These are phyloP conservation scores for Epicauta chinensis DNA, from an alignment of 1,140 invertebrate species.

Conservation along the genomic window DNA sequence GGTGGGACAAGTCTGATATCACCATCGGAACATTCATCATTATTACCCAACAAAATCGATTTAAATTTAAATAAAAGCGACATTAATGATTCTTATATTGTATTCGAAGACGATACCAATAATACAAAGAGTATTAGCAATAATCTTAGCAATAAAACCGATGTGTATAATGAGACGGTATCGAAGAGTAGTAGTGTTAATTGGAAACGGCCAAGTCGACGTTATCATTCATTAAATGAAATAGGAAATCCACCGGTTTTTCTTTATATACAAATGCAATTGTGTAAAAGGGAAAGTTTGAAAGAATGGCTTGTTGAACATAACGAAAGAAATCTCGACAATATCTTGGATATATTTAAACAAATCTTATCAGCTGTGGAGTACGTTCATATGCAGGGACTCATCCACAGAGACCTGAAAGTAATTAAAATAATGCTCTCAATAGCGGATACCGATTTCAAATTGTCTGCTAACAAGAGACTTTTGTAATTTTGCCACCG, in stretches of 20 bases:
- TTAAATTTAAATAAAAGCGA: neutral
- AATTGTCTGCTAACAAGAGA: too few species aligned
- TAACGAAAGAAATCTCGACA: constrained; percentile 42
- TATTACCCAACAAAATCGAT: too few species aligned
- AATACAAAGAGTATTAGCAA: constrained; percentile 1
- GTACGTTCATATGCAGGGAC: constrained; percentile 84
- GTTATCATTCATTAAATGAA: constrained; percentile 18
- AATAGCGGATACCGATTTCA: too few species aligned
- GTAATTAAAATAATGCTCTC: constrained; percentile 42
- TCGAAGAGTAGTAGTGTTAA: constrained; percentile 13
- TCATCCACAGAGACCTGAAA: constrained; percentile 95
- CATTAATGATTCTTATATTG: constrained; percentile 52
- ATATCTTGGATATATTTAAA: constrained; percentile 73
- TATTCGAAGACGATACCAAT: constrained; percentile 46
- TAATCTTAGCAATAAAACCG: constrained; percentile 7
- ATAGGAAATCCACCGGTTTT: constrained; percentile 53
- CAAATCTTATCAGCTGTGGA: constrained; percentile 93
- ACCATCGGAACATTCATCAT: too few species aligned
- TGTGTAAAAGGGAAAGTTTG: constrained; percentile 83
- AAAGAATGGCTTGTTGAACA: constrained; percentile 78
- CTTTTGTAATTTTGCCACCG: too few species aligned
- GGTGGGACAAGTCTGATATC: neutral
- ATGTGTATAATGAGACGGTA: neutral
- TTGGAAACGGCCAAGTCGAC: constrained; percentile 28
- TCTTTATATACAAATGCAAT: constrained; percentile 96